Percentiles rank a stretch among this genome's conserved stretches.
Evolutionary conservation across 2,113 vertebrate species (phyloP).

Genomic region (Rhinoptilus africanus): DNA sequence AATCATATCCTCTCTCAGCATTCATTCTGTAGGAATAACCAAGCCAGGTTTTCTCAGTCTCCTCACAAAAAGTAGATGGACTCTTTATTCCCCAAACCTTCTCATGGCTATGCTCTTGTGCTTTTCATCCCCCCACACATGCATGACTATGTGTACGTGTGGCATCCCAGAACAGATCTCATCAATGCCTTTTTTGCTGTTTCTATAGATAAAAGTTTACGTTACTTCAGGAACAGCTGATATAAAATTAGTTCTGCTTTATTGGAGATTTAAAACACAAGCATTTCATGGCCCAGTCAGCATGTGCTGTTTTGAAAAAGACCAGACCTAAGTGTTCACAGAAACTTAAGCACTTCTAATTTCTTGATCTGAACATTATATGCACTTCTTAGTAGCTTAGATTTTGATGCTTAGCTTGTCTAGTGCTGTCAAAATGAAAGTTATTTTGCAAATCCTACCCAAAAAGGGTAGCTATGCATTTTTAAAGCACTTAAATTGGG

Average conservation of each 20-base stretch:
- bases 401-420: background rate
- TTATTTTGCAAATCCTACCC: background rate
- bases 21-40: background rate
- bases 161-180: background rate
- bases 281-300: background rate
- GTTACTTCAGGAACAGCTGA: background rate
- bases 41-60: background rate
- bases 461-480: background rate
- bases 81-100: background rate
- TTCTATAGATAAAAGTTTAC: background rate
- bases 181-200: background rate
- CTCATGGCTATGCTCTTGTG: background rate
- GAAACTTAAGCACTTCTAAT: background rate
- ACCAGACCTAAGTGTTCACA: background rate
- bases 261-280: background rate
- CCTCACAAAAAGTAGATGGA: background rate
- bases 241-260: background rate
- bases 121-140: background rate
- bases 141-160: fast-evolving
- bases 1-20: slow-evolving; percentile 7
- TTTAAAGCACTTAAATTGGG: background rate
- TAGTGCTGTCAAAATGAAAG: background rate
- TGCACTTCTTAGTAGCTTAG: background rate
- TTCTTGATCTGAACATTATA: background rate
- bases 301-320: background rate